phyloP scores from a whole-genome alignment of 2,113 vertebrate genomes.

The Peromyscus californicus region DNA sequence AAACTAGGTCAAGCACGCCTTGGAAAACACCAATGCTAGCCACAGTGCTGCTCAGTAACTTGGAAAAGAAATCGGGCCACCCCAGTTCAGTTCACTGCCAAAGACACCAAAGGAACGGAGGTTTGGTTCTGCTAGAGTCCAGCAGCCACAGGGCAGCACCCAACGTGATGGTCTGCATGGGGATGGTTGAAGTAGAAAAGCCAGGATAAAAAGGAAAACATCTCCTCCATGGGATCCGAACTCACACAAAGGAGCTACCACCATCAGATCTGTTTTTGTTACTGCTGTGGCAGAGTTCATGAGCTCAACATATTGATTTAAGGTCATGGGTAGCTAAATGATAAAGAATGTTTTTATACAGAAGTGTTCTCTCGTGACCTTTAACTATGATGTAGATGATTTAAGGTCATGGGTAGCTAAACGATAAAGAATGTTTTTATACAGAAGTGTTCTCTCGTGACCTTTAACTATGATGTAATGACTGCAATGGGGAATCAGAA shows the following conservation, averaged over 20 bases:
- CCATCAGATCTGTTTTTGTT: background rate
- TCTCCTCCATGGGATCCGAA: background rate
- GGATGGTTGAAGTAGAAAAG: background rate
- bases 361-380: background rate
- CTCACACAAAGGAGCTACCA: background rate
- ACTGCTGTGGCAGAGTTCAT: background rate
- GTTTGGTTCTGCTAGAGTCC: background rate
- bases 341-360: background rate
- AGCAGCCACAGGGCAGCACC: background rate
- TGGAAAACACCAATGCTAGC: background rate
- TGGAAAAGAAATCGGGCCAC: constrained; percentile 2
- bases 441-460: background rate
- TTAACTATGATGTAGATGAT: background rate
- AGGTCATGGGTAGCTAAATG: background rate
- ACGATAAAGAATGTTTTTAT: background rate
- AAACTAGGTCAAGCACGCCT: constrained; percentile 11
- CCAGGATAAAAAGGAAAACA: background rate
- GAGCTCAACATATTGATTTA: background rate
- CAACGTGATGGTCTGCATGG: background rate
- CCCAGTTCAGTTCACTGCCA: background rate
- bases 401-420: background rate
- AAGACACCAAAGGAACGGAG: background rate
- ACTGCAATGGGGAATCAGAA: background rate
- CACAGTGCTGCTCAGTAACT: constrained; percentile 1
- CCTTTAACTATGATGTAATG: background rate